A percentile compares a stretch with the other conserved stretches of the same genome.
Conservation (phyloP, 2,113 vertebrate species). For the Pongo abelii region DNA sequence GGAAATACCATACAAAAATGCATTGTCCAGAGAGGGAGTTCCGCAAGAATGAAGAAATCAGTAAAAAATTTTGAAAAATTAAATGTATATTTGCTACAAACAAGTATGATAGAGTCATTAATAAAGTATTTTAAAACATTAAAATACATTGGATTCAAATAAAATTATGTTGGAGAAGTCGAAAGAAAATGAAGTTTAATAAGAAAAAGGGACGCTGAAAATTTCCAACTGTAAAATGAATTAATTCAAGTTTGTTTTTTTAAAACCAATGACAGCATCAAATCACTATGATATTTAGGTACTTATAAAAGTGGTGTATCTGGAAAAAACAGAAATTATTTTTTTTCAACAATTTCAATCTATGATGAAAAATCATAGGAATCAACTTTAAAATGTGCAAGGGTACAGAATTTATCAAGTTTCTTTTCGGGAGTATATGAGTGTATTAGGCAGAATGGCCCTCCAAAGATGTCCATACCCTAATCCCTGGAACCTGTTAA, state of each 20-base stretch:
- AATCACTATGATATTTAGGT: not conserved
- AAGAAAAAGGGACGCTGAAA: slow-evolving; percentile 20
- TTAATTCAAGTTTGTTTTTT: slow-evolving; percentile 21
- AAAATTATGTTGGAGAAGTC: slow-evolving; percentile 22
- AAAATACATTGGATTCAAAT: slow-evolving; percentile 13
- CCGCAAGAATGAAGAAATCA: slow-evolving; percentile 16
- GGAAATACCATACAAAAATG: slow-evolving; percentile 32
- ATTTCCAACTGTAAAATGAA: not conserved
- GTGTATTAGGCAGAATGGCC: not conserved
- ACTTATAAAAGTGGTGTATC: not conserved
- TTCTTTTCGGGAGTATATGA: slow-evolving; percentile 9
- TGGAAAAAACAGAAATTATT: slow-evolving; percentile 6
- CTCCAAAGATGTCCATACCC: not conserved
- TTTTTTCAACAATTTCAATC: not conserved
- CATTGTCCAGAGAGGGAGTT: not conserved
- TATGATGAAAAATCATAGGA: not conserved
- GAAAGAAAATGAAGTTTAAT: not conserved
- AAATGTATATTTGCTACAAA: slow-evolving; percentile 3
- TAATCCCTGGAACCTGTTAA: not conserved
- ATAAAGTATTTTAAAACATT: slow-evolving; percentile 22
- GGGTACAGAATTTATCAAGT: not conserved
- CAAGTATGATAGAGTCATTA: not conserved
- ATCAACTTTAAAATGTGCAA: not conserved
- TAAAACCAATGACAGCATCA: not conserved
- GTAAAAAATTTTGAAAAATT: slow-evolving; percentile 8